A percentile compares a stretch with the other conserved stretches of the same genome.
Evolutionary conservation across 2,797 vertebrate species (phyloP).

Genomic region (Channallabes apus): DNA sequence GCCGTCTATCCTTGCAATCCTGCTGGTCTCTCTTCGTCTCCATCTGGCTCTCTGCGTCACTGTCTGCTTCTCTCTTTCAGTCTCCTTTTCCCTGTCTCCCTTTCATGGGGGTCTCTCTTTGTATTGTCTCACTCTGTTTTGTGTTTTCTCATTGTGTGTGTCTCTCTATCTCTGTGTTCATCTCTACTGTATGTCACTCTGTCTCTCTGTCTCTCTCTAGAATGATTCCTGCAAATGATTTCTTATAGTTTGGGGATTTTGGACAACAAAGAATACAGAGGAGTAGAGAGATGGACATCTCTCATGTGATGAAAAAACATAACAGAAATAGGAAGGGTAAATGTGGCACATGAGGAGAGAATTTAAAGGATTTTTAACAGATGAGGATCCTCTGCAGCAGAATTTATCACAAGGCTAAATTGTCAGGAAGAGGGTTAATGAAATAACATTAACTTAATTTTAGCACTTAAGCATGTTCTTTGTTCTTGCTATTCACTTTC

Average conservation of each 20-base stretch:
- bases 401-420: not conserved
- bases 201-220: not conserved
- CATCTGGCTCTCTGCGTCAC: no score
- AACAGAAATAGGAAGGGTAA: not conserved
- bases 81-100: not conserved
- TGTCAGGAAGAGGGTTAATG: not conserved
- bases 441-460: not conserved
- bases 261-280: not conserved
- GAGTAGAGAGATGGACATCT: not conserved
- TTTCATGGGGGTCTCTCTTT: not conserved
- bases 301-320: not conserved
- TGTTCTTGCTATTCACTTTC: not conserved
- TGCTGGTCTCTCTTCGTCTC: no score
- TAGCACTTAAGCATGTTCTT: not conserved
- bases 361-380: not conserved
- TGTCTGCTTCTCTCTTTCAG: not conserved
- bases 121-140: no score
- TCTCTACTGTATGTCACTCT: not conserved
- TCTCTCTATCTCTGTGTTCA: not conserved
- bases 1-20: not conserved
- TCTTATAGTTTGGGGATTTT: not conserved
- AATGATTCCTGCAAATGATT: not conserved
- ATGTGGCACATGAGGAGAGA: not conserved
- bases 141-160: no score
- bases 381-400: not conserved